A percentile compares a stretch with the other conserved stretches of the same genome.
Conservation (phyloP, 1,140 invertebrate genomes). For the Hylaeus volcanicus region DNA sequence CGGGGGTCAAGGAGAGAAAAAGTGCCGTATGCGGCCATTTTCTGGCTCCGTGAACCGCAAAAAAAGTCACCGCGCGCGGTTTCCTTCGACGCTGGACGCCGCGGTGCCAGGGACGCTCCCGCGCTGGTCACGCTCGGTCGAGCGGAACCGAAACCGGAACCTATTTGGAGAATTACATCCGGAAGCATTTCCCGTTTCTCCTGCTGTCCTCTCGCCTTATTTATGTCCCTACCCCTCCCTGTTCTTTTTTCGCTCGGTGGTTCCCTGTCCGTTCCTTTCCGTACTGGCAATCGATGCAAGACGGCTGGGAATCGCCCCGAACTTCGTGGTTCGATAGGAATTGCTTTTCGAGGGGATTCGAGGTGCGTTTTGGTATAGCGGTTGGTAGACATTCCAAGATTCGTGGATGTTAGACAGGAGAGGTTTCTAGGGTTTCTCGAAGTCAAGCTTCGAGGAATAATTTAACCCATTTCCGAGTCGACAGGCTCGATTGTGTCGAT, state of each 20-base stretch:
- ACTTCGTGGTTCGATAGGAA: too few species aligned
- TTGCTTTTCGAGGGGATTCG: too few species aligned
- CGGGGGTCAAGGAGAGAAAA: background rate
- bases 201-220: slow-evolving; percentile 24
- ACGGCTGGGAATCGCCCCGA: background rate
- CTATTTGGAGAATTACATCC: slow-evolving; percentile 63
- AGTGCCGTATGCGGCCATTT: slow-evolving; percentile 34
- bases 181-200: slow-evolving; percentile 17
- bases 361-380: too few species aligned
- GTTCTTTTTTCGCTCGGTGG: background rate
- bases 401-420: too few species aligned
- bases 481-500: too few species aligned
- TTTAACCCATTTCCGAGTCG: too few species aligned
- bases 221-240: slow-evolving; percentile 3
- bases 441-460: too few species aligned
- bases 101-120: background rate
- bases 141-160: slow-evolving; percentile 56
- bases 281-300: background rate
- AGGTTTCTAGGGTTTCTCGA: too few species aligned
- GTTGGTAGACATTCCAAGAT: too few species aligned
- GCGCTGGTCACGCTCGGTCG: slow-evolving; percentile 29
- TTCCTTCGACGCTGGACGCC: slow-evolving; percentile 23
- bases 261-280: too few species aligned
- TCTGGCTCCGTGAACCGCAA: slow-evolving; percentile 57
- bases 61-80: slow-evolving; percentile 24